These are phyloP conservation scores for Ramazzottius varieornatus DNA, from an alignment of 2,888 invertebrate species.

Conservation along the genomic window DNA sequence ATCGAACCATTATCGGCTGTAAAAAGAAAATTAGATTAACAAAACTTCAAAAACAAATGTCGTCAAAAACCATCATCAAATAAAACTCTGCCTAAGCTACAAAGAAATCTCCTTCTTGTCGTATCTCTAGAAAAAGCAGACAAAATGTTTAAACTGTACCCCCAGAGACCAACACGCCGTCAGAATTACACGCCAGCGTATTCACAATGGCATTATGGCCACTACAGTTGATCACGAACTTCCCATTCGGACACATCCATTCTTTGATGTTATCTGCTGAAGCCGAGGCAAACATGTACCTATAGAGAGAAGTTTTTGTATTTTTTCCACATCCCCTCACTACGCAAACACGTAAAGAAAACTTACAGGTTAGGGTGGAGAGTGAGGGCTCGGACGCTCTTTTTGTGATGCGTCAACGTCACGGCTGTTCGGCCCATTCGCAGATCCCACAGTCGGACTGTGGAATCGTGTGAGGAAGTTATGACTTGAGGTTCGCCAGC, in stretches of 20 bases:
- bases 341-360: conserved; percentile 9
- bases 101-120: neutral
- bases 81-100: neutral
- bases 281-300: conserved; percentile 82
- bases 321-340: neutral
- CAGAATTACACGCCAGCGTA: conserved; percentile 73
- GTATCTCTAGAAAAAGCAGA: neutral
- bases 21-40: no score
- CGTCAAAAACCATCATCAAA: neutral
- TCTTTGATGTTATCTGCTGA: conserved; percentile 97
- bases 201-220: conserved; percentile 95
- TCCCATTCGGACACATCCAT: conserved; percentile 92
- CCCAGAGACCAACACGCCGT: conserved; percentile 83
- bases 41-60: neutral
- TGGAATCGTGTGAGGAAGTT: conserved; percentile 62
- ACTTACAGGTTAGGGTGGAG: conserved; percentile 34
- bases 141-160: conserved; percentile 23
- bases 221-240: conserved; percentile 79
- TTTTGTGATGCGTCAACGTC: conserved; percentile 93
- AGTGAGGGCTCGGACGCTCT: conserved; percentile 37
- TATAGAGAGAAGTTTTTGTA: conserved; percentile 12
- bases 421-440: conserved; percentile 77
- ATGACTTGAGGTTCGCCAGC: conserved; percentile 75
- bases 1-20: conserved; percentile 76
- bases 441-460: conserved; percentile 85